phyloP scores from a whole-genome alignment of 1,140 invertebrate species.

The Neodiprion lecontei region DNA sequence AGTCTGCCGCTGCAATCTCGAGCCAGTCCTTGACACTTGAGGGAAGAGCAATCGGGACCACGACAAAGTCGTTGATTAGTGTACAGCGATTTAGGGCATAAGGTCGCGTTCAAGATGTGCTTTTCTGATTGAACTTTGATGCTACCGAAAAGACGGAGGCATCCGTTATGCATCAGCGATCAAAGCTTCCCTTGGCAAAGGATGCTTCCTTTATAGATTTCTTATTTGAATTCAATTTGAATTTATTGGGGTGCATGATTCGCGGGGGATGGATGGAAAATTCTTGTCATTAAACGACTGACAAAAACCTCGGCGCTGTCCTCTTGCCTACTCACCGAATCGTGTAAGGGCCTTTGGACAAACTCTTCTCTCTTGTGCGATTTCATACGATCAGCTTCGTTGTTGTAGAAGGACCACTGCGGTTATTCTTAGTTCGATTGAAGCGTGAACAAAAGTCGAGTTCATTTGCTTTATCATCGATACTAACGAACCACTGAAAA shows the following conservation, averaged over 20 bases:
- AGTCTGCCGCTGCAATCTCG: background rate
- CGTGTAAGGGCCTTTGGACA: background rate
- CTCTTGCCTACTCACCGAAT: background rate
- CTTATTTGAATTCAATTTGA: slow-evolving; percentile 59
- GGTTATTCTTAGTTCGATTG: no score
- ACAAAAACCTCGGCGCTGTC: background rate
- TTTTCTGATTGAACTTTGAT: slow-evolving; percentile 57
- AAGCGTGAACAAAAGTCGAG: no score
- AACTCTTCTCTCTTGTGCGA: background rate
- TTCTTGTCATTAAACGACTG: background rate
- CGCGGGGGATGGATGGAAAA: slow-evolving; percentile 16
- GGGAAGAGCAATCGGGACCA: background rate
- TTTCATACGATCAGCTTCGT: no score
- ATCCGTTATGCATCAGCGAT: slow-evolving; percentile 57
- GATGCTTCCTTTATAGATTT: slow-evolving; percentile 58
- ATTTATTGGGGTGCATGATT: slow-evolving; percentile 46
- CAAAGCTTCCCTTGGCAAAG: slow-evolving; percentile 56
- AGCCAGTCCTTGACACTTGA: no score
- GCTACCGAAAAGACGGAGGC: slow-evolving; percentile 34
- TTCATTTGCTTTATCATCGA: background rate
- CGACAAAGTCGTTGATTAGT: background rate
- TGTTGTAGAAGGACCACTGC: no score
- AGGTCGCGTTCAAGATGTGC: slow-evolving; percentile 52
- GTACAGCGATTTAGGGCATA: background rate
- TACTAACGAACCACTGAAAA: background rate